Evolutionary conservation across 2,113 vertebrate genomes (phyloP), one percentile per base, ranked within the genome.

Genomic region (Tragelaphus strepsiceros): DNA sequence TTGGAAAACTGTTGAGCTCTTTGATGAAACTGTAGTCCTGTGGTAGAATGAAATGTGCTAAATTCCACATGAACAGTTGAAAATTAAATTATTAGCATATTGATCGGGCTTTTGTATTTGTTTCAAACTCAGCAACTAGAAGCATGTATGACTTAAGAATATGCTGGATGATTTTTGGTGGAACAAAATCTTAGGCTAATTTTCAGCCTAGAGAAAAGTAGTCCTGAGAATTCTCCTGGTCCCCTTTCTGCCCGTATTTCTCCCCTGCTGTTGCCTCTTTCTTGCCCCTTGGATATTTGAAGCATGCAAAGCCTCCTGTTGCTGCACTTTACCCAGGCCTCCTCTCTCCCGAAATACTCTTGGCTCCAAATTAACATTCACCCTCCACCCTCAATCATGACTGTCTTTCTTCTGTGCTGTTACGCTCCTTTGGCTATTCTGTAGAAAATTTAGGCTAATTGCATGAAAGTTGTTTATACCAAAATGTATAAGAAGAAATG

Each of bases 241-340:
- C 17, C 28, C 4, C 4, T 10, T 56, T 84, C 64, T 83, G 46
- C 8, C 16, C 19, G 9, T 16, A 26, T 17, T 13, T 39, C 16
- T 16, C 6, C 1, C 13, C 3, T 26, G 7, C 19, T 39, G 3
- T 16, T 54, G 17, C 2, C 11, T 5, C 21, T 62, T 58, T 80
- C 30, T 46, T 64, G 19, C 13, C 43, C 7, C 7, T 51, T 22
- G 15, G 51, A 19, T 9, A 32, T 12, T 3, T 14, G 28, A 61
- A 6, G 2, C 10, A 4, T 8, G 6, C 43, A 21, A 83, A 61
- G 6, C 0, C 9, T 11, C 30, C 24, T 19, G 0, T n/a, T 24
- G 9, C 49, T 61, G 13, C 2, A 26, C 19, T 13, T 13, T 14
- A 28, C 26, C 30, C 12, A 46, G 30, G 15, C 24, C 24, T 90